Conservation (phyloP, 53 echinoderm and acorn worm genomes). For the Hippasteria phrygiana region DNA sequence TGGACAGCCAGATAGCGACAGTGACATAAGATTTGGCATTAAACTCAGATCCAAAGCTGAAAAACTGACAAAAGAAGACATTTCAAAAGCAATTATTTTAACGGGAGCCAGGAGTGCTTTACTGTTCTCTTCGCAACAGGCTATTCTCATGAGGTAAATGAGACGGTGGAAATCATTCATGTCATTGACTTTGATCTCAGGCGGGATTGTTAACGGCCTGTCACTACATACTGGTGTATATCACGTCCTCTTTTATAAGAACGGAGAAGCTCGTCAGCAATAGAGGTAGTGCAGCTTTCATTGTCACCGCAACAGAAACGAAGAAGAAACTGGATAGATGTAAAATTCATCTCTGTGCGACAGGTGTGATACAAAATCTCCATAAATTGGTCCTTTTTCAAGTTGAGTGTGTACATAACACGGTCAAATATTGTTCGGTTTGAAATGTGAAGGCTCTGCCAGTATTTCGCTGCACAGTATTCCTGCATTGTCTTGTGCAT, state of each 20-base stretch:
- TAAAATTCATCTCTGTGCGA: background rate
- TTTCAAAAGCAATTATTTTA: background rate
- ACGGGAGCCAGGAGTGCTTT: background rate
- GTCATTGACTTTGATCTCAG: background rate
- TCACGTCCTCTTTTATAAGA: background rate
- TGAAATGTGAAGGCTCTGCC: background rate
- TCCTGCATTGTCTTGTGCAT: constrained; percentile 42
- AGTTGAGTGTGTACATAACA: background rate
- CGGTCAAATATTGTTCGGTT: background rate
- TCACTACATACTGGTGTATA: background rate
- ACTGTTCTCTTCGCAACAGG: background rate
- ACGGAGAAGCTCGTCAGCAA: background rate
- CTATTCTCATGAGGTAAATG: background rate
- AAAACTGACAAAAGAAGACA: background rate
- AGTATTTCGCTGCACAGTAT: constrained; percentile 10
- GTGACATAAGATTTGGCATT: background rate
- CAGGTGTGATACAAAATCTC: background rate
- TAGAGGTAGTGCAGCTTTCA: background rate
- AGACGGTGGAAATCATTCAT: background rate
- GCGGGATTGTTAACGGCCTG: background rate
- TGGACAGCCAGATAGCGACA: background rate
- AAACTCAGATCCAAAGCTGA: background rate
- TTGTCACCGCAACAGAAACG: constrained; percentile 39
- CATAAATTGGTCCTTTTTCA: background rate
- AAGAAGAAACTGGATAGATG: background rate